Evolutionary conservation across 53 echinoderm and acorn worm species (phyloP).

Genomic region (Echinarachnius parma): DNA sequence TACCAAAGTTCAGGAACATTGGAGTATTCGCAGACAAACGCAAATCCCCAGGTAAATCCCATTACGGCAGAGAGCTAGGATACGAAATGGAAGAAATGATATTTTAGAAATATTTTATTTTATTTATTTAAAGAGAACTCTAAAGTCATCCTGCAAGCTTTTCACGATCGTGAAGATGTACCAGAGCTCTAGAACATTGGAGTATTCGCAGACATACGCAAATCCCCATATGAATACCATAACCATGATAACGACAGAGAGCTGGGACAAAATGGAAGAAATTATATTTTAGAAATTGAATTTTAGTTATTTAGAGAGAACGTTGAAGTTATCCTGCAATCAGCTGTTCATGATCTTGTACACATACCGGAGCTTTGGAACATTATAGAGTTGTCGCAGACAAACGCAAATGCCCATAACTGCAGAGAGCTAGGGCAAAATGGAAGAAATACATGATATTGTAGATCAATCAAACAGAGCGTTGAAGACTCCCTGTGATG

Average conservation of each 20-base stretch:
- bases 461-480: too few relatives aligned
- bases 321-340: constrained; percentile 55
- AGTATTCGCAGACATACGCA: constrained; percentile 52
- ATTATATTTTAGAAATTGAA: too few relatives aligned
- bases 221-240: constrained; percentile 71
- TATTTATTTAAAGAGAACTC: too few relatives aligned
- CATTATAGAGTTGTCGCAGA: constrained; percentile 38
- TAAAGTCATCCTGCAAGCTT: constrained; percentile 53
- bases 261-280: constrained; percentile 9
- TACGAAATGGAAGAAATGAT: not conserved
- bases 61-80: constrained; percentile 54
- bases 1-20: constrained; percentile 57
- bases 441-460: too few relatives aligned
- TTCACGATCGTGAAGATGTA: constrained; percentile 57
- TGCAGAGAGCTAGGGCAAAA: too few relatives aligned
- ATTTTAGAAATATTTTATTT: too few relatives aligned
- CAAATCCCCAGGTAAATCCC: constrained; percentile 68
- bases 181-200: constrained; percentile 50
- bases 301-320: too few relatives aligned
- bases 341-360: constrained; percentile 53
- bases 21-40: constrained; percentile 52
- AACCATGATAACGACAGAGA: constrained; percentile 49
- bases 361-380: constrained; percentile 59
- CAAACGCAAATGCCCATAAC: too few relatives aligned
- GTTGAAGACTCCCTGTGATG: too few relatives aligned